phyloP scores from a whole-genome alignment of 2,113 vertebrate genomes.

The Corapipo altera region DNA sequence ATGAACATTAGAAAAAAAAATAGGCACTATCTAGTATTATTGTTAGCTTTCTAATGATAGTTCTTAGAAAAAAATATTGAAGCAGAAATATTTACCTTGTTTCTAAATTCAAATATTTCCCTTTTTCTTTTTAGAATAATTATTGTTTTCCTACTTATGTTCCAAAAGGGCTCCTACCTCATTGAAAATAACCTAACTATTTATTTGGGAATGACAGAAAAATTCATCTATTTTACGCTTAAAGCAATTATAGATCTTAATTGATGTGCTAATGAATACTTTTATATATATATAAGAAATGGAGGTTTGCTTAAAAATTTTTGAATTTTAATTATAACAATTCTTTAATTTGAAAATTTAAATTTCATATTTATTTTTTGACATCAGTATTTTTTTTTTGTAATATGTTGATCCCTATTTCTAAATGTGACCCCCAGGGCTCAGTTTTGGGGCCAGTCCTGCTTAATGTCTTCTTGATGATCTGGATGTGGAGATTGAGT shows the following conservation, averaged over 20 bases:
- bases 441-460: background rate
- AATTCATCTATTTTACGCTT: background rate
- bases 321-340: background rate
- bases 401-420: background rate
- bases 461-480: background rate
- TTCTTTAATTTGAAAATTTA: background rate
- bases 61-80: background rate
- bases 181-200: background rate
- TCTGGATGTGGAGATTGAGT: background rate
- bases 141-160: background rate
- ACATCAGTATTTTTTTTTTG: background rate
- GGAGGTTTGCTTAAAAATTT: background rate
- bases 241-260: background rate
- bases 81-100: background rate
- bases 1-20: background rate
- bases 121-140: background rate
- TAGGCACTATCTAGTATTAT: background rate
- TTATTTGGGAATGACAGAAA: background rate
- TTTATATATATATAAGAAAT: background rate
- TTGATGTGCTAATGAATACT: fast-evolving
- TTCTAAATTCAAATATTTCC: background rate
- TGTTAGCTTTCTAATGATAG: background rate
- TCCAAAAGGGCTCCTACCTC: background rate
- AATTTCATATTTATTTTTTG: background rate
- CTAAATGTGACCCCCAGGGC: background rate